A percentile compares a stretch with the other conserved stretches of the same genome.
Conservation (phyloP, 2,888 invertebrate species). For the Stomorhina lunata region DNA sequence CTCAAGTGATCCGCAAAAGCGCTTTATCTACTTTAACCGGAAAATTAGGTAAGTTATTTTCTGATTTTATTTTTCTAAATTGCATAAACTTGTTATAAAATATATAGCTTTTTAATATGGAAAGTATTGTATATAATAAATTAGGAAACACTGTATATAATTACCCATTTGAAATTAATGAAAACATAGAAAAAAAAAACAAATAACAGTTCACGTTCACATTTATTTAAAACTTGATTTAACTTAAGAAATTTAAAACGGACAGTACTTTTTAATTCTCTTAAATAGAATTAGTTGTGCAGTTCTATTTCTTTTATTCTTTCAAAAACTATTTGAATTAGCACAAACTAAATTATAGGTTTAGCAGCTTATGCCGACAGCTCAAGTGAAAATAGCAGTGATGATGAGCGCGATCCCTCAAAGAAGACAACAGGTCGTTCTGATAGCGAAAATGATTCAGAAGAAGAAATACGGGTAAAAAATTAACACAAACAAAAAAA, state of each 20-base stretch:
- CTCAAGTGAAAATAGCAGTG: slow-evolving; percentile 82
- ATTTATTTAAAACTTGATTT: neutral
- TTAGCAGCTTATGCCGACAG: slow-evolving; percentile 90
- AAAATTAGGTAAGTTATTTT: slow-evolving; percentile 91
- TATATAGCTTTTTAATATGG: too few relatives aligned
- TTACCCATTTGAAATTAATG: too few relatives aligned
- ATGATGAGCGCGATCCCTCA: slow-evolving; percentile 73
- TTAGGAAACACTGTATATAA: too few relatives aligned
- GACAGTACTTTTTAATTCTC: neutral
- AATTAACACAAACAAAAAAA: neutral
- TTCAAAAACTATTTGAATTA: slow-evolving; percentile 69
- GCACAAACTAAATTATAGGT: slow-evolving; percentile 82
- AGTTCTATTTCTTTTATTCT: neutral
- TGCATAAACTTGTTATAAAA: neutral
- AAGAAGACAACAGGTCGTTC: slow-evolving; percentile 30
- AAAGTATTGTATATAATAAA: neutral
- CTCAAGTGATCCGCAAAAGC: slow-evolving; percentile 86
- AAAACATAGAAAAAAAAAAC: too few relatives aligned
- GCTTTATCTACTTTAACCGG: slow-evolving; percentile 94
- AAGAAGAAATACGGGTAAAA: slow-evolving; percentile 86
- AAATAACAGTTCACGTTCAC: too few relatives aligned
- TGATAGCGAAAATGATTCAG: slow-evolving; percentile 82
- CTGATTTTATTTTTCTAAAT: slow-evolving; percentile 42
- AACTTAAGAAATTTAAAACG: neutral
- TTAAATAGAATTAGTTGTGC: neutral